Base-by-base conservation (phyloP, 1,140 invertebrate species). In the Drosophila virilis region DNA sequence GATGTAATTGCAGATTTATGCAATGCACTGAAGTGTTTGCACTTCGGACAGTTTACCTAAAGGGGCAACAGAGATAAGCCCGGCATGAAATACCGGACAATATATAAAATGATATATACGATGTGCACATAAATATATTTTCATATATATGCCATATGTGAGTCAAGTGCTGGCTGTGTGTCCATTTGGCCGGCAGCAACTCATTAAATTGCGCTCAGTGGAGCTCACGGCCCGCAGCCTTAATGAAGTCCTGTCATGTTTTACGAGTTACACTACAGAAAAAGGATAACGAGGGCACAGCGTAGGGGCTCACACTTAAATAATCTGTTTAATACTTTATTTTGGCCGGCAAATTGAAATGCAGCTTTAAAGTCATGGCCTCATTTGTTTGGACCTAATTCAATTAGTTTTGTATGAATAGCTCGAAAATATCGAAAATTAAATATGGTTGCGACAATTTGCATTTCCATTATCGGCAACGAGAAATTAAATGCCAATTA, bases 401-500 rank as follows among this genome's bases (percentile, higher is more conserved):
- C 52, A 86, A 86, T 86, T 77, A 74, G 78, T 74, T 88, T 82
- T 74, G 51, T 73, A 77, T 77, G 72, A 77, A 70, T 62, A 73
- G 62, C 64, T 43, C 35, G 45, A 55, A 65, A 70, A 43, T 54
- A 67, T 58, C 54, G 65, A 78, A 78, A 84, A 85, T 85, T 78
- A 50, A 81, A 81, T 85, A 86, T 68, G 45, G 60, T 48, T 32
- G 50, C 28, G 69, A 58, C 66, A 75, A 85, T 86, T 78, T 68
- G 66, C 66, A 85, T 86, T 78, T 76, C 79, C 78, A 78, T 76
- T 88, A 85, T 81, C 78, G 75, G 48, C 52, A 60, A 80, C 57
- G 68, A 32, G 74, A 66, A 80, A 76, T 88, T 82, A 78, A 88
- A 86, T 88, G 83, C 75, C 82, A 86, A 86, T 88, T 86, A 88